Evolutionary conservation across 23 tunicate species (phyloP).

Genomic region (Botrylloides violaceus): DNA sequence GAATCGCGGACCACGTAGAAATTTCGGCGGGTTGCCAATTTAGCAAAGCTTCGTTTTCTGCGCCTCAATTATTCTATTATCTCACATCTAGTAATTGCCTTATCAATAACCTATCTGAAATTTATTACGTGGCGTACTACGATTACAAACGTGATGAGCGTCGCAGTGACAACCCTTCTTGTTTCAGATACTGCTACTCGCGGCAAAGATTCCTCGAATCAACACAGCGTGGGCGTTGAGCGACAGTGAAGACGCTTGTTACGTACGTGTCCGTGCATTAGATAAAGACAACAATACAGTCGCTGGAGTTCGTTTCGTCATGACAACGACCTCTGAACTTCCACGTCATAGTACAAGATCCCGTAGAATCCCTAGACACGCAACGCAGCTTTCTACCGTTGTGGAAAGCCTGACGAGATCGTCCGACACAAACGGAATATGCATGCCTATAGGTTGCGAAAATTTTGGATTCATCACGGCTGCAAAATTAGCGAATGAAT

Average conservation of each 20-base stretch:
- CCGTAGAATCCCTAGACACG: background rate
- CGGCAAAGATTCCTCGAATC: conserved; percentile 52
- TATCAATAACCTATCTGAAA: no score
- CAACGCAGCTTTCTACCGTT: conserved; percentile 9
- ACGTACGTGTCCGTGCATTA: conserved; percentile 52
- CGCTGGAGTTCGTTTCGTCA: conserved; percentile 50
- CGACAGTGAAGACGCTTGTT: conserved; percentile 53
- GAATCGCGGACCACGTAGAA: no score
- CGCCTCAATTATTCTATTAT: no score
- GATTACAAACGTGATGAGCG: no score
- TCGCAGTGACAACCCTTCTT: background rate
- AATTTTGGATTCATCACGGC: conserved; percentile 69
- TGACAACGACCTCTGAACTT: conserved; percentile 16
- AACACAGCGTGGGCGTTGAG: conserved; percentile 72
- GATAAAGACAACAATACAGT: conserved; percentile 40
- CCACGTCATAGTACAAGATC: background rate
- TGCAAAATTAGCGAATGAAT: conserved; percentile 58
- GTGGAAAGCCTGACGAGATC: conserved; percentile 62
- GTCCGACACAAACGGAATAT: conserved; percentile 51
- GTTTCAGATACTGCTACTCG: conserved; percentile 48
- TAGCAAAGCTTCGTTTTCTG: no score
- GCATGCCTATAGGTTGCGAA: conserved; percentile 86
- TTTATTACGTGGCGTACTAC: no score
- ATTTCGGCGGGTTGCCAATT: no score
- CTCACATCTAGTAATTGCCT: no score